Percentiles rank a stretch among this genome's conserved stretches.
Evolutionary conservation across 2,888 invertebrate genomes (phyloP).

Genomic region (Enchytraeus crypticus): DNA sequence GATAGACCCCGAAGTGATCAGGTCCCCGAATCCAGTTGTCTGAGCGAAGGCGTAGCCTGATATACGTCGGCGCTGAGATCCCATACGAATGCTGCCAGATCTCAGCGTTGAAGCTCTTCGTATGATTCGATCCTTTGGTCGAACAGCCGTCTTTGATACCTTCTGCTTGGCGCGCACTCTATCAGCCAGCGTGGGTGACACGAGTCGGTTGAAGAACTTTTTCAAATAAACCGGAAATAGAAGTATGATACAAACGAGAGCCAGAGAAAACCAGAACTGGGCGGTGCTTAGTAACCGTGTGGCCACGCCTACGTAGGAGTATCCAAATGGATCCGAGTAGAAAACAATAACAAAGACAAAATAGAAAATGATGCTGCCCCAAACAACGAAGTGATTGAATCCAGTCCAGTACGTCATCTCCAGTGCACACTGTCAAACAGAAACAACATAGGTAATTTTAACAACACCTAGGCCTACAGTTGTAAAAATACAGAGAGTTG

Average conservation of each 20-base stretch:
- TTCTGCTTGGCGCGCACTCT: constrained; percentile 73
- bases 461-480: too few species aligned
- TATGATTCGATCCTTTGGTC: constrained; percentile 35
- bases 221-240: constrained; percentile 80
- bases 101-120: constrained; percentile 55
- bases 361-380: constrained; percentile 92
- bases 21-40: constrained; percentile 85
- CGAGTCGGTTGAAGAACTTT: constrained; percentile 86
- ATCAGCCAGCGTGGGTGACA: constrained; percentile 83
- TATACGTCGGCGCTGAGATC: constrained; percentile 51
- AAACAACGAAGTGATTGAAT: constrained; percentile 91
- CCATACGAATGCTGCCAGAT: constrained; percentile 59
- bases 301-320: constrained; percentile 53
- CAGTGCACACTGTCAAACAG: constrained; percentile 94
- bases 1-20: constrained; percentile 93
- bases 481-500: too few species aligned
- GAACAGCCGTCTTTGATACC: constrained; percentile 38
- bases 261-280: constrained; percentile 65
- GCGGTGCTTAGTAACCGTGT: constrained; percentile 62
- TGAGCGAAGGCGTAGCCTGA: constrained; percentile 98
- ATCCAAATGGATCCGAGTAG: constrained; percentile 66
- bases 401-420: constrained; percentile 98
- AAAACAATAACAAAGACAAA: constrained; percentile 82
- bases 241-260: constrained; percentile 63
- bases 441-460: too few species aligned